Conservation (phyloP, 2,113 vertebrate genomes). For the Ochotona princeps region DNA sequence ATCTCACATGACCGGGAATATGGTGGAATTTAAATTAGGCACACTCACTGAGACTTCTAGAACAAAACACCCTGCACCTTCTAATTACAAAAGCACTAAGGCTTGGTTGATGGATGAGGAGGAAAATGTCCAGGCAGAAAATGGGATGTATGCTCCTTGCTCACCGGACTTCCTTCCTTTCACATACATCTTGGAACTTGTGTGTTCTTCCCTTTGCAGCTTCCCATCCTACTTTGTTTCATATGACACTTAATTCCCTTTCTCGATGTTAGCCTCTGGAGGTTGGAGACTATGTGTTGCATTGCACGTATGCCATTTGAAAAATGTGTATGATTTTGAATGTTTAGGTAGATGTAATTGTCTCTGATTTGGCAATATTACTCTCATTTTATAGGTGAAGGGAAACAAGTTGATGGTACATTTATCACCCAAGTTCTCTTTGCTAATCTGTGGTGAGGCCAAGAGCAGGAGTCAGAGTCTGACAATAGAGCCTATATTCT, state of each 20-base stretch:
- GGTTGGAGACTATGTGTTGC: neutral
- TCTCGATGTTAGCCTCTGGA: neutral
- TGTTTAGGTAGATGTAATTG: neutral
- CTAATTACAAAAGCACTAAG: neutral
- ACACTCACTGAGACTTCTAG: neutral
- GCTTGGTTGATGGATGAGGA: slow-evolving; percentile 5
- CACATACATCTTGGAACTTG: neutral
- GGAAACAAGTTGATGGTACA: neutral
- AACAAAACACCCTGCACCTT: neutral
- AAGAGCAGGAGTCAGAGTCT: neutral
- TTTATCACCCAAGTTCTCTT: neutral
- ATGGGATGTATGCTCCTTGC: neutral
- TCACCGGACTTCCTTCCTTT: neutral
- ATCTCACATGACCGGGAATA: slow-evolving; percentile 15
- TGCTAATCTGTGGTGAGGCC: neutral
- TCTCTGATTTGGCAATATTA: neutral
- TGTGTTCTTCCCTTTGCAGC: neutral
- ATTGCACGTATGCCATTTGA: neutral
- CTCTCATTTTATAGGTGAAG: neutral
- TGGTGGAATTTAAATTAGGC: slow-evolving; percentile 29
- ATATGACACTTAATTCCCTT: neutral
- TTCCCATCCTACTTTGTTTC: neutral
- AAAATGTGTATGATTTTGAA: neutral
- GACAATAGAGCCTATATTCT: neutral
- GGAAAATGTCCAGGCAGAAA: neutral